Percentiles rank a stretch among this genome's conserved stretches.
phyloP scores from a whole-genome alignment of 2,113 vertebrate genomes.

The Lepisosteus osseus region DNA sequence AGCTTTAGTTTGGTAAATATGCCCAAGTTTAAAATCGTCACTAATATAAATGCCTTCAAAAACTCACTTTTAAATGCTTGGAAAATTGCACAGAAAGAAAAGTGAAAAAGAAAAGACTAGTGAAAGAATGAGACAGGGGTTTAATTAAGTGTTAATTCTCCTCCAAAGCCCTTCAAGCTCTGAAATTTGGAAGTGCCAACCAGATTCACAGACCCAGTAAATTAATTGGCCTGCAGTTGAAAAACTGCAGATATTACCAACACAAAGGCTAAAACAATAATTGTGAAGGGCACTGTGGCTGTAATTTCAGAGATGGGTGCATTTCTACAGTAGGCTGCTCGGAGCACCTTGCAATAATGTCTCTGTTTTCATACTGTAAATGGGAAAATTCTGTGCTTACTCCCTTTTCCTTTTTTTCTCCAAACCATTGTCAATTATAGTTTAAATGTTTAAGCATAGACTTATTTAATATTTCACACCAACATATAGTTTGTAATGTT shows the following conservation, averaged over 20 bases:
- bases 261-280: background rate
- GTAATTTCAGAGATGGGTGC: too few relatives aligned
- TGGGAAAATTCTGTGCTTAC: too few relatives aligned
- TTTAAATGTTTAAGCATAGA: too few relatives aligned
- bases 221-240: conserved; percentile 12
- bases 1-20: background rate
- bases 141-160: background rate
- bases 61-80: background rate
- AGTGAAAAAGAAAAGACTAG: background rate
- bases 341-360: too few relatives aligned
- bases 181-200: background rate
- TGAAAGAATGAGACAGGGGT: background rate
- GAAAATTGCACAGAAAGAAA: background rate
- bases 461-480: too few relatives aligned
- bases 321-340: too few relatives aligned
- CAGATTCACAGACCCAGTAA: conserved; percentile 1
- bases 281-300: background rate
- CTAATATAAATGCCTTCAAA: background rate
- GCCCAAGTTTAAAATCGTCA: background rate
- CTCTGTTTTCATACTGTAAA: too few relatives aligned
- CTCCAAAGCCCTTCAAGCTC: too few relatives aligned
- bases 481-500: too few relatives aligned
- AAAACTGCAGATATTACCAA: background rate
- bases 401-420: too few relatives aligned
- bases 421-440: too few relatives aligned